These are phyloP conservation scores for Phania funesta DNA, from an alignment of 2,888 invertebrate species.

Conservation along the genomic window DNA sequence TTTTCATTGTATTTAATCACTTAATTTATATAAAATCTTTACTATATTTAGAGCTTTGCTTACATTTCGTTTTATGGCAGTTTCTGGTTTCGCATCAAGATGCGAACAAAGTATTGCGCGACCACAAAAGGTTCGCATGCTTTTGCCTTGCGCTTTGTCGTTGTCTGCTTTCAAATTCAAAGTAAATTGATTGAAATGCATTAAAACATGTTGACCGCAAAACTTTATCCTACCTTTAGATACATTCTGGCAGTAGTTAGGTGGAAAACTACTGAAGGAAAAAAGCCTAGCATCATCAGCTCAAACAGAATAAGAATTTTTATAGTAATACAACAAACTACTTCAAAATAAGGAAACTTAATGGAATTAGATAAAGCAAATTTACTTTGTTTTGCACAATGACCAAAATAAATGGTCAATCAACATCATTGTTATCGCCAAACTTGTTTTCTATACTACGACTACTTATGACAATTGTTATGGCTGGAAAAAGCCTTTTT, in stretches of 20 bases:
- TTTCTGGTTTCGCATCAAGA: constrained; percentile 36
- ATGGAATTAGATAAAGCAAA: constrained; percentile 32
- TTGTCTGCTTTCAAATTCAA: constrained; percentile 15
- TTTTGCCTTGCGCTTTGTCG: background rate
- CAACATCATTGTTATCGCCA: constrained; percentile 27
- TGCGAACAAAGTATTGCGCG: background rate
- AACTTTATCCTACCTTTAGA: constrained; percentile 53
- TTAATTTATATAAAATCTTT: constrained; percentile 56
- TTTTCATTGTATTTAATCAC: constrained; percentile 53
- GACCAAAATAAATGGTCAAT: constrained; percentile 47
- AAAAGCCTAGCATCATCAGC: constrained; percentile 17
- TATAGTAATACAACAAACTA: background rate
- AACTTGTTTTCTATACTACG: background rate
- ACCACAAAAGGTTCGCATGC: constrained; percentile 7
- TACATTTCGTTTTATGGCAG: constrained; percentile 23
- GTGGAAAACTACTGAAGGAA: constrained; percentile 12
- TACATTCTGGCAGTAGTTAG: constrained; percentile 15
- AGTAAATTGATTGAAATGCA: constrained; percentile 61
- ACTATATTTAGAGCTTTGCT: constrained; percentile 30
- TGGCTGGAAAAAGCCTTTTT: background rate
- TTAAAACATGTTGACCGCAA: constrained; percentile 57
- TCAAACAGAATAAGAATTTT: background rate
- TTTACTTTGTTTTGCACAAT: constrained; percentile 35
- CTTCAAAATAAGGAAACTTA: constrained; percentile 12
- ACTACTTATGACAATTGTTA: background rate